Base-by-base conservation (phyloP, 2,797 vertebrate species). In the Antrozous pallidus region DNA sequence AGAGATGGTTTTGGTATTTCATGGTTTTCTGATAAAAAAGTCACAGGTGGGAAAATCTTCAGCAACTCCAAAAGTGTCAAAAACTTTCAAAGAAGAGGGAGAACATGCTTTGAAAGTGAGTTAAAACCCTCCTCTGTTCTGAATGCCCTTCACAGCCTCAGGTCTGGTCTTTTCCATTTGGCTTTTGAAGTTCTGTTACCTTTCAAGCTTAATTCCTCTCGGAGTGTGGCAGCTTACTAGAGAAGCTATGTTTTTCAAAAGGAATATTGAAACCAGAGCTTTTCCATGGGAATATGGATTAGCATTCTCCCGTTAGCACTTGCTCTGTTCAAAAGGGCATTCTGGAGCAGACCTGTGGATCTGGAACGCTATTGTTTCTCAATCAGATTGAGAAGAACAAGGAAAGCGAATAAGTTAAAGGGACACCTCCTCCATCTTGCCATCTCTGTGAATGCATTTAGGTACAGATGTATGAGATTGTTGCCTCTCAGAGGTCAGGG, bases 101-200 rank as follows among this genome's bases (percentile, higher is more conserved):
- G 82, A 88, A 82, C 95, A 91, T 87, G 95, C 74, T 96, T 93
- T 94, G 97, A 97, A 97, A 94, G 82, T 79, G 71, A 97, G 93
- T 95, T 70, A 96, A 95, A 97, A 82, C 58, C 40, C 74, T 92
- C 94, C 94, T 96, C 82, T 96, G 74, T 90, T 94, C 79, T 74
- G 78, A 96, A 95, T 93, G 94, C 93, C 73, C 94, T 96, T 92
- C 93, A 90, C 74, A 94, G 95, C 90, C 95, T 84, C 56, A 8
- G 93, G 93, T 95, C 95, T 94, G 74, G 84, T 92, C 95, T 95
- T 96, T 95, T 95, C 91, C 73, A 54, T 95, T 92, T 89, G 93
- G 69, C 90, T 96, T 97, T 96, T 97, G 96, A 97, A 97, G 96
- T 97, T 93, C 73, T 86, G 81, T 93, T 97, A 95, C 95, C 96